These are phyloP conservation scores for Pangasius djambal DNA, from an alignment of 2,797 vertebrate species.

Conservation along the genomic window DNA sequence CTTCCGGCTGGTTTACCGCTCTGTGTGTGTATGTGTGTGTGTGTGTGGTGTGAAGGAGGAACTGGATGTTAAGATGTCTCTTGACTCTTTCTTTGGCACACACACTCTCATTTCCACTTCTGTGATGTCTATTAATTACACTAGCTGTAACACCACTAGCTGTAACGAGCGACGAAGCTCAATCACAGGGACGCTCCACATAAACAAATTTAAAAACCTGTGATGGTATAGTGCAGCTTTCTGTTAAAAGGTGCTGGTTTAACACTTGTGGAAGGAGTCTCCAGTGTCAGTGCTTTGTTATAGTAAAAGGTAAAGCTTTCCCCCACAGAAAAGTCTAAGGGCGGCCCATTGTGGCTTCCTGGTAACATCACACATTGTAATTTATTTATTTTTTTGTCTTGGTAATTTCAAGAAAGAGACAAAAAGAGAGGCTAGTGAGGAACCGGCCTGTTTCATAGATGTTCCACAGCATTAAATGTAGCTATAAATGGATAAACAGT, in stretches of 20 bases:
- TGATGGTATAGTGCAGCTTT: background rate
- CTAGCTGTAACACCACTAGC: background rate
- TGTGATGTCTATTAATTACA: background rate
- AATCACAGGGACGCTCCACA: background rate
- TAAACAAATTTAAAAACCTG: background rate
- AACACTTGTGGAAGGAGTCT: background rate
- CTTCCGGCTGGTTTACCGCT: constrained; percentile 8
- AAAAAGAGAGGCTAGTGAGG: background rate
- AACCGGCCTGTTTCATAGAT: background rate
- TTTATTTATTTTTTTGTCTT: background rate
- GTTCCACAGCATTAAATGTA: background rate
- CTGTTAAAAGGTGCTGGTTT: background rate
- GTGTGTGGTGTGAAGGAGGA: constrained; percentile 12
- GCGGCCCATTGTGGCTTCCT: background rate
- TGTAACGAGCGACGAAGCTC: background rate
- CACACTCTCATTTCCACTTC: background rate
- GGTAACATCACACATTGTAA: background rate
- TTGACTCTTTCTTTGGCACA: background rate
- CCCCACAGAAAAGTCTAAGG: background rate
- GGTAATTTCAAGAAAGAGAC: background rate
- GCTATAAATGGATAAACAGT: background rate
- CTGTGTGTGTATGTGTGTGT: constrained; percentile 16
- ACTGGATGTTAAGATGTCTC: background rate
- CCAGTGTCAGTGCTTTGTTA: background rate
- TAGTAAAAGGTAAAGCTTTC: background rate